Percentiles rank a stretch among this genome's conserved stretches.
These are phyloP conservation scores for Scelioninae gen. 2 DNA, from an alignment of 2,888 invertebrate genomes.

Conservation along the genomic window DNA sequence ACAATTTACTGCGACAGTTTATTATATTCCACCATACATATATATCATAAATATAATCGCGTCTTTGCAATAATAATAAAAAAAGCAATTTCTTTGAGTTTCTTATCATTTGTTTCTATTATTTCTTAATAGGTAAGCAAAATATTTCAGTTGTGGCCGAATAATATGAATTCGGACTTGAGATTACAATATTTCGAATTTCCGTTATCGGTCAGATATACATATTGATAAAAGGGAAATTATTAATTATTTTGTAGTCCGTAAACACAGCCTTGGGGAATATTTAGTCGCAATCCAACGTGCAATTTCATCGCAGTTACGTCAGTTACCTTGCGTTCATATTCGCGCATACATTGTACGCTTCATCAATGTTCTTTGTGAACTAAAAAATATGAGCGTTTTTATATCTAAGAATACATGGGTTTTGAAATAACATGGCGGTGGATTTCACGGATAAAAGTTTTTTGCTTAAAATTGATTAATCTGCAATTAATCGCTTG, in stretches of 20 bases:
- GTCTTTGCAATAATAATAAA: conserved; percentile 9
- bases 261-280: conserved; percentile 26
- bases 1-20: conserved; percentile 16
- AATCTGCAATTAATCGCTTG: too few relatives aligned
- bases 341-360: conserved; percentile 19
- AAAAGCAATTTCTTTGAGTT: conserved; percentile 13
- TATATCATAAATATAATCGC: conserved; percentile 14
- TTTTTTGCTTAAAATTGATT: too few relatives aligned
- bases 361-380: background rate
- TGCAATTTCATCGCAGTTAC: conserved; percentile 8
- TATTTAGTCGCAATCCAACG: conserved; percentile 9
- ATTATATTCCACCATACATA: conserved; percentile 17
- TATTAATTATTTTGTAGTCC: too few relatives aligned
- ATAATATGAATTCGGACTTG: too few relatives aligned
- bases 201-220: too few relatives aligned
- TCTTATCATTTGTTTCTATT: too few relatives aligned
- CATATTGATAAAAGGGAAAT: too few relatives aligned
- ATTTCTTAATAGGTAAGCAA: too few relatives aligned
- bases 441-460: background rate
- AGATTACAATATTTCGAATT: too few relatives aligned
- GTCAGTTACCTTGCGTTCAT: conserved; percentile 3
- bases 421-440: background rate
- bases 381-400: conserved; percentile 21
- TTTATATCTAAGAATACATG: conserved; percentile 6
- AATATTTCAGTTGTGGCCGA: too few relatives aligned